These are phyloP conservation scores for Leptestheria dahalacensis DNA, from an alignment of 1,140 invertebrate species.

Conservation along the genomic window DNA sequence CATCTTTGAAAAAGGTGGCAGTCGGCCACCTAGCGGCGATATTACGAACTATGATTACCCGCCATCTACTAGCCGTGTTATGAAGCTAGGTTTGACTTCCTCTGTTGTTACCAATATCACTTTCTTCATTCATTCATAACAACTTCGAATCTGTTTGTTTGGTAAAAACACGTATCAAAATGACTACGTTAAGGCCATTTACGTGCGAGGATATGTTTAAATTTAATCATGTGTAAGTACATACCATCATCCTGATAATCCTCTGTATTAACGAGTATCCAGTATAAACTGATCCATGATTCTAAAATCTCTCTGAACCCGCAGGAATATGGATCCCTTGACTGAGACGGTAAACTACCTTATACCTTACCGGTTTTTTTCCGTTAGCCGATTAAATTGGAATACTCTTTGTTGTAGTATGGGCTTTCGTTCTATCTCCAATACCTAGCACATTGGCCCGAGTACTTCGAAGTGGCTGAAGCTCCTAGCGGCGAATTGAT, in stretches of 20 bases:
- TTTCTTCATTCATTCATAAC: too few relatives aligned
- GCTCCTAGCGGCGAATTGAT: conserved; percentile 89
- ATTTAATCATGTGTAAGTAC: conserved; percentile 87
- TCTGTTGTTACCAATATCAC: too few relatives aligned
- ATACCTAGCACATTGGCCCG: conserved; percentile 96
- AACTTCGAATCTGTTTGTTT: too few relatives aligned
- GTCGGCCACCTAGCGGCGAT: too few relatives aligned
- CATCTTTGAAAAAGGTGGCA: too few relatives aligned
- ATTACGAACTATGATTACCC: too few relatives aligned
- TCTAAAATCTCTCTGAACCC: conserved; percentile 24
- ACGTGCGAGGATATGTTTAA: conserved; percentile 87
- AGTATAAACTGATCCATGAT: conserved; percentile 13
- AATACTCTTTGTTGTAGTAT: conserved; percentile 43
- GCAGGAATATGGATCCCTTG: conserved; percentile 84
- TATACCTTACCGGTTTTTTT: conserved; percentile 13
- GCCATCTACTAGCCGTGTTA: too few relatives aligned
- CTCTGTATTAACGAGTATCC: background rate
- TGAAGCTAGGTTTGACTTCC: too few relatives aligned
- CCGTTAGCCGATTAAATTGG: background rate
- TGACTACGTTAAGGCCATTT: conserved; percentile 87
- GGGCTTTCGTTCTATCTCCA: conserved; percentile 94
- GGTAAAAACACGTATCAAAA: conserved; percentile 30
- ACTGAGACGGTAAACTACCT: conserved; percentile 77
- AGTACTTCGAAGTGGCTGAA: conserved; percentile 94
- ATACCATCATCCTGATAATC: conserved; percentile 9